Base-by-base conservation (phyloP, 1,140 invertebrate genomes). In the Cotesia glomerata region DNA sequence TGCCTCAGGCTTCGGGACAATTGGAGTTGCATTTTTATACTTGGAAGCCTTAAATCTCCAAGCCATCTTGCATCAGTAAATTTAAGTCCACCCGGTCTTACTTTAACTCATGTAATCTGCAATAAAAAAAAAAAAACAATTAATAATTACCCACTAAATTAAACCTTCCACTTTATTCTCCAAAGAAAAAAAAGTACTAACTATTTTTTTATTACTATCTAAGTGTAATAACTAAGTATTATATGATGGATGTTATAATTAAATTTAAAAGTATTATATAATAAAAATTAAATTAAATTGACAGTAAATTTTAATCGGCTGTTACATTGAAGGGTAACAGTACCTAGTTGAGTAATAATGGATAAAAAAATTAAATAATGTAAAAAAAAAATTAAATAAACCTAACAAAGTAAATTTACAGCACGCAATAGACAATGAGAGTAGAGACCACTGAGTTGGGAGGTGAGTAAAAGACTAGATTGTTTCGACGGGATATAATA, bases 11-110 rank as follows among this genome's bases (percentile, higher is more conserved):
- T 96, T 97, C 8, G 95, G 95, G 76, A 96, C 93, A 82, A 97
- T 96, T 32, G 96, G 95, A 75, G 95, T 93, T 72, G 96, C 95
- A 94, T 98, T 98, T 91, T 97, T 97, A 86, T 96, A 98, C 85
- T 98, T 98, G 68, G 96, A 97, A 82, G 95, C 94, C 90, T 98
- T 98, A 88, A 98, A 97, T 88, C 95, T 90, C 95, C 95, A 97
- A 86, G 95, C 94, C 94, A 95, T 96, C 78, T 84, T 91, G 80
- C 81, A 71, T 14, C 64, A 56, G 71, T 79, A 74, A 78, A 76
- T 58, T 58, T 51, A 73, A 71, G 71, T 69, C 16, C 69, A 69
- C 39, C 68, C 75, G 58, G 16, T 49, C 8, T 45, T 74, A 70
- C 73, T 77, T 81, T 83, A 79, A 82, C 78, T 80, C 86, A 86